A percentile compares a stretch with the other conserved stretches of the same genome.
These are phyloP conservation scores for Elephantulus edwardii DNA, from an alignment of 2,113 vertebrate genomes.

Conservation along the genomic window DNA sequence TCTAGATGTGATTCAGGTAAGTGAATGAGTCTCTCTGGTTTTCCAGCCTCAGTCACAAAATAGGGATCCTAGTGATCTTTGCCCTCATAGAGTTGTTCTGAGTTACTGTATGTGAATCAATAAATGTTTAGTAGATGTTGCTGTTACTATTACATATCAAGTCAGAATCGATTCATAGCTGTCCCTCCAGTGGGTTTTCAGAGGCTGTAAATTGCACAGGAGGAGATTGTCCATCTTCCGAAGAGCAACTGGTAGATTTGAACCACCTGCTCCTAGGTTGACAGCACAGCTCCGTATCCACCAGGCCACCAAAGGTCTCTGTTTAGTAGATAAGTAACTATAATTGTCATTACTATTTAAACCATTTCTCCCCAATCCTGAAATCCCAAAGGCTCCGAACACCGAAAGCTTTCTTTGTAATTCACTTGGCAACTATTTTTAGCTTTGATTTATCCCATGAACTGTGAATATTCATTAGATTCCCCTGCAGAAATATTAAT, in stretches of 20 bases:
- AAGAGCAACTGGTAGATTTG: too few relatives aligned
- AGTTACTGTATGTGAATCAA: not conserved
- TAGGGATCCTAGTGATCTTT: not conserved
- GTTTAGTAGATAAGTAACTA: not conserved
- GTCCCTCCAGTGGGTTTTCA: too few relatives aligned
- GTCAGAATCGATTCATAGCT: too few relatives aligned
- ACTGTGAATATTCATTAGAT: conserved; percentile 14
- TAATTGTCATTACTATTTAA: not conserved
- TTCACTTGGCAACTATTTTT: not conserved
- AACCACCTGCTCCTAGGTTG: too few relatives aligned
- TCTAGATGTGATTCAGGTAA: not conserved
- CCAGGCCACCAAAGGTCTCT: too few relatives aligned
- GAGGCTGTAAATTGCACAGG: too few relatives aligned
- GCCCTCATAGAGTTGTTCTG: not conserved
- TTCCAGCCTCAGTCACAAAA: not conserved
- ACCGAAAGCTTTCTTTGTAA: not conserved
- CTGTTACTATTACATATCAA: too few relatives aligned
- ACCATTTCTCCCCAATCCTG: not conserved
- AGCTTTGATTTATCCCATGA: conserved; percentile 18
- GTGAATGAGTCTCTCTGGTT: not conserved
- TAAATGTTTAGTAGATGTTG: not conserved
- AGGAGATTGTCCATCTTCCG: too few relatives aligned
- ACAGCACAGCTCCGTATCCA: too few relatives aligned
- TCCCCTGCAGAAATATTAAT: conserved; percentile 36
- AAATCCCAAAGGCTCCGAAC: not conserved